Conservation (phyloP, 2,797 vertebrate species). For the Dermochelys coriacea region DNA sequence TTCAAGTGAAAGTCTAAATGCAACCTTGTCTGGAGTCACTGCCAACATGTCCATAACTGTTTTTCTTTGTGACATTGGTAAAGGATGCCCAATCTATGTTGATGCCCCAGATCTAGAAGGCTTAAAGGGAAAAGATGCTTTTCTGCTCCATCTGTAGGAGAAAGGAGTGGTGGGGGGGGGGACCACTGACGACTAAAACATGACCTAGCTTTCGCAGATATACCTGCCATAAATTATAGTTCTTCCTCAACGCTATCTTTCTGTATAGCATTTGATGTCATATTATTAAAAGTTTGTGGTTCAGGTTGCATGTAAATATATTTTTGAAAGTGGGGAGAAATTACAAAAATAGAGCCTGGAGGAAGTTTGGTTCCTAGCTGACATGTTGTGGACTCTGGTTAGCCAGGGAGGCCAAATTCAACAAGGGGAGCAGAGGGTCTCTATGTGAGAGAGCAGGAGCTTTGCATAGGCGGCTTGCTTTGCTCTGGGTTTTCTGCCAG, state of each 20-base stretch:
- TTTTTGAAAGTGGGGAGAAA: accelerated
- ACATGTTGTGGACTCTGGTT: background rate
- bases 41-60: background rate
- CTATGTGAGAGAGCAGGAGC: background rate
- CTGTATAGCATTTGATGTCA: background rate
- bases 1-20: background rate
- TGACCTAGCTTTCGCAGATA: background rate
- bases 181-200: no score
- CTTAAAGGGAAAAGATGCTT: background rate
- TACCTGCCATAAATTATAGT: background rate
- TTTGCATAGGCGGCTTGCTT: background rate
- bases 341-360: background rate
- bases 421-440: background rate
- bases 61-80: background rate
- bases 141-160: background rate
- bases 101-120: background rate
- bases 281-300: background rate
- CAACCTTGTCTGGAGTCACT: background rate
- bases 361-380: accelerated
- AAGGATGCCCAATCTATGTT: background rate
- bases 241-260: background rate
- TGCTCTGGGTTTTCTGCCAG: background rate
- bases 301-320: background rate
- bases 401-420: background rate
- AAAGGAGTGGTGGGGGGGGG: background rate